A percentile compares a stretch with the other conserved stretches of the same genome.
Conservation (phyloP, 2,888 invertebrate genomes). For the Syritta pipiens region DNA sequence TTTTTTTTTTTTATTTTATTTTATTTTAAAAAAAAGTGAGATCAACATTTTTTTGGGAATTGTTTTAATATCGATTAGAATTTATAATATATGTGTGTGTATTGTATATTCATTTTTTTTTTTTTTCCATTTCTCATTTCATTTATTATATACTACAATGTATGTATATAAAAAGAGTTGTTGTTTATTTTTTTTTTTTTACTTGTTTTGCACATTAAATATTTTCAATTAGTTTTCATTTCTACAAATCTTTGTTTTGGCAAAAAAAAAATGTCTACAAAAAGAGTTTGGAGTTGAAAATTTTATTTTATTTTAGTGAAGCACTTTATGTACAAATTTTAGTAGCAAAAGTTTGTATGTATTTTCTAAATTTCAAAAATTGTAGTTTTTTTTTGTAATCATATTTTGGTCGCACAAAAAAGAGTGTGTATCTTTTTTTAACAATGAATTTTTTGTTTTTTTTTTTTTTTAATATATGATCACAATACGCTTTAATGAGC, state of each 20-base stretch:
- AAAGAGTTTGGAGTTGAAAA: conserved; percentile 67
- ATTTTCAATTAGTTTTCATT: conserved; percentile 61
- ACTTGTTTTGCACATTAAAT: conserved; percentile 59
- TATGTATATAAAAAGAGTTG: conserved; percentile 44
- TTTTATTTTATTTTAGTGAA: conserved; percentile 64
- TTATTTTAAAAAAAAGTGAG: conserved; percentile 74
- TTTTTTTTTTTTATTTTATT: conserved; percentile 52
- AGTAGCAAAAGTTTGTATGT: conserved; percentile 41
- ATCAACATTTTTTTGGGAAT: conserved; percentile 79
- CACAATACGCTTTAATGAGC: conserved; percentile 74
- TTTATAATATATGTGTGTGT: conserved; percentile 49
- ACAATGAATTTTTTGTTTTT: conserved; percentile 22
- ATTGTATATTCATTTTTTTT: conserved; percentile 28
- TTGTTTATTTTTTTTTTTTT: conserved; percentile 7
- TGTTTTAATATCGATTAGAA: conserved; percentile 74
- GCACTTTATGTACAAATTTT: conserved; percentile 61
- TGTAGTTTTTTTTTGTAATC: conserved; percentile 50
- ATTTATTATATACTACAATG: too few species aligned
- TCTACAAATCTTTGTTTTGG: conserved; percentile 42
- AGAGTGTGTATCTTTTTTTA: too few species aligned
- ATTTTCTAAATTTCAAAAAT: not conserved
- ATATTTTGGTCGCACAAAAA: conserved; percentile 31
- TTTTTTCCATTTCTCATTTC: too few species aligned
- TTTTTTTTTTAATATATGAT: conserved; percentile 65
- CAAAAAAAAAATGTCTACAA: conserved; percentile 39